Conservation (phyloP, 2,113 vertebrate genomes). For the Petaurus breviceps region DNA sequence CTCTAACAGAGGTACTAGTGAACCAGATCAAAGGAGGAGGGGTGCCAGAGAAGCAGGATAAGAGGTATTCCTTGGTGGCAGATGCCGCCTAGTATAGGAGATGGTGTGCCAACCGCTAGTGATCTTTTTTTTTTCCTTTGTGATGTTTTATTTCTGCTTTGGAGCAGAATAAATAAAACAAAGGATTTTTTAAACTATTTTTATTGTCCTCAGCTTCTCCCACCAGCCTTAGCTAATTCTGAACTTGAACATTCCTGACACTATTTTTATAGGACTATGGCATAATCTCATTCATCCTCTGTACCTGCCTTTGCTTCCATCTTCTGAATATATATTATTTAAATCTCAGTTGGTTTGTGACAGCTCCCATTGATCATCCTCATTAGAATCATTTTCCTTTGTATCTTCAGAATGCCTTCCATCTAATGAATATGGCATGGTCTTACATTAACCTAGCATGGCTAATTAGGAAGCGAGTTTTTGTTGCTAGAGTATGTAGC, state of each 20-base stretch:
- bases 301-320: neutral
- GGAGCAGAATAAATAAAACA: neutral
- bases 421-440: neutral
- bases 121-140: neutral
- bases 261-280: neutral
- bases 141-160: neutral
- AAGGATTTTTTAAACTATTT: neutral
- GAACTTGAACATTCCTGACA: neutral
- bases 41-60: neutral
- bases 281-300: neutral
- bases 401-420: neutral
- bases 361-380: neutral
- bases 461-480: neutral
- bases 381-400: neutral
- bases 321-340: neutral
- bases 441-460: too few relatives aligned
- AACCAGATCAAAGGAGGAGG: neutral
- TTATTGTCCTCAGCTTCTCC: neutral
- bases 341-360: neutral
- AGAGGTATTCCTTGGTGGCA: neutral
- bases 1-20: neutral
- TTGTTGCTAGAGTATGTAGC: neutral
- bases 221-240: neutral
- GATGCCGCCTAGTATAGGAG: neutral
- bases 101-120: neutral